phyloP scores from a whole-genome alignment of 2,888 invertebrate genomes.

The Catocala nupta region DNA sequence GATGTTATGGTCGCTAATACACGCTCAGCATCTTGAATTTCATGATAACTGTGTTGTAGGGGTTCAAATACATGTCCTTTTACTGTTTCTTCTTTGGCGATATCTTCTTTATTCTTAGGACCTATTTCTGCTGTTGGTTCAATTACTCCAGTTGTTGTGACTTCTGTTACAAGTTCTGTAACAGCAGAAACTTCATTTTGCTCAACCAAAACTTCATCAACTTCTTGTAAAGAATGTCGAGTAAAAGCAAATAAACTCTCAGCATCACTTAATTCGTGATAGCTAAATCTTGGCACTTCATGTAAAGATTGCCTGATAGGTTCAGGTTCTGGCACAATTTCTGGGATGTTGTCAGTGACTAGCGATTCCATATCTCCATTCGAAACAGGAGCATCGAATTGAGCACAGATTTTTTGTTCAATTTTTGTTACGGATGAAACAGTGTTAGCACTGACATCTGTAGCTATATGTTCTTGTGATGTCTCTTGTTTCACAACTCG shows the following conservation, averaged over 20 bases:
- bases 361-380: slow-evolving; percentile 17
- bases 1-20: slow-evolving; percentile 38
- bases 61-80: slow-evolving; percentile 45
- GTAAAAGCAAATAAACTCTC: slow-evolving; percentile 58
- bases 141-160: background rate
- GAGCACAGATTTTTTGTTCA: slow-evolving; percentile 9
- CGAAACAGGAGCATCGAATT: slow-evolving; percentile 22
- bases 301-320: slow-evolving; percentile 34
- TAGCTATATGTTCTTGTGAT: background rate
- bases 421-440: background rate
- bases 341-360: slow-evolving; percentile 8
- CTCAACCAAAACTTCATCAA: slow-evolving; percentile 8
- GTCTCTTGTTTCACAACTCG: slow-evolving; percentile 7
- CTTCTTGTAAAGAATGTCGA: slow-evolving; percentile 19
- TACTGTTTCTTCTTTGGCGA: background rate
- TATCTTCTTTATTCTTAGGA: slow-evolving; percentile 3
- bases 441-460: background rate
- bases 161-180: background rate
- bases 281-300: slow-evolving; percentile 62
- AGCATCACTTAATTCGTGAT: slow-evolving; percentile 67
- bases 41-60: slow-evolving; percentile 59
- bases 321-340: slow-evolving; percentile 23
- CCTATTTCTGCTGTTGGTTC: background rate
- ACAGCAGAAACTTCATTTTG: background rate
- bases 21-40: slow-evolving; percentile 65